Percentiles rank a stretch among this genome's conserved stretches.
Conservation (phyloP, 2,113 vertebrate species). For the Indri indri region DNA sequence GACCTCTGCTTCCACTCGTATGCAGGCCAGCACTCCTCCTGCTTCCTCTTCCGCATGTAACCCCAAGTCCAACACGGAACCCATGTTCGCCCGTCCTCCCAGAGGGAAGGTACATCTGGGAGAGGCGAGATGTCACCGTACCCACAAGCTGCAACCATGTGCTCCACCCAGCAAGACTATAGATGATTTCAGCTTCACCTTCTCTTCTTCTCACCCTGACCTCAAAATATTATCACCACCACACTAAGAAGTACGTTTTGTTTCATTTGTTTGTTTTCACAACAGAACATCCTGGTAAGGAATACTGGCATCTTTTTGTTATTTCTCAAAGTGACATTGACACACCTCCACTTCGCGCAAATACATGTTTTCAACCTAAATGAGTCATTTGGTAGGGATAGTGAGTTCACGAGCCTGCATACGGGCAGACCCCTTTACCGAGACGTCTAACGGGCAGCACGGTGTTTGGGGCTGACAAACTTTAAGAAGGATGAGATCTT, state of each 20-base stretch:
- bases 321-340: not conserved
- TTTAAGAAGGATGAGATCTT: not conserved
- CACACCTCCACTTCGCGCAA: not conserved
- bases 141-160: not conserved
- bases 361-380: not conserved
- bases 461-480: not conserved
- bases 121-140: not conserved
- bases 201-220: not conserved
- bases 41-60: not conserved
- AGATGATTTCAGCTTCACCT: not conserved
- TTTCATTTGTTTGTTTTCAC: not conserved
- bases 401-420: not conserved
- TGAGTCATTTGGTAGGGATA: not conserved
- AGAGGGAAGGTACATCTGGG: not conserved
- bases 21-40: not conserved
- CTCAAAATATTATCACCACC: not conserved
- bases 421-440: not conserved
- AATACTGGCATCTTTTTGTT: not conserved
- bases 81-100: not conserved
- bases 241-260: not conserved
- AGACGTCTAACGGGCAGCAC: fast-evolving
- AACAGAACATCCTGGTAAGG: not conserved
- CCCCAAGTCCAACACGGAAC: not conserved
- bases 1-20: not conserved
- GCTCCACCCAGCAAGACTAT: not conserved